Base-by-base conservation (phyloP, 2,113 vertebrate species). In the Uria lomvia region DNA sequence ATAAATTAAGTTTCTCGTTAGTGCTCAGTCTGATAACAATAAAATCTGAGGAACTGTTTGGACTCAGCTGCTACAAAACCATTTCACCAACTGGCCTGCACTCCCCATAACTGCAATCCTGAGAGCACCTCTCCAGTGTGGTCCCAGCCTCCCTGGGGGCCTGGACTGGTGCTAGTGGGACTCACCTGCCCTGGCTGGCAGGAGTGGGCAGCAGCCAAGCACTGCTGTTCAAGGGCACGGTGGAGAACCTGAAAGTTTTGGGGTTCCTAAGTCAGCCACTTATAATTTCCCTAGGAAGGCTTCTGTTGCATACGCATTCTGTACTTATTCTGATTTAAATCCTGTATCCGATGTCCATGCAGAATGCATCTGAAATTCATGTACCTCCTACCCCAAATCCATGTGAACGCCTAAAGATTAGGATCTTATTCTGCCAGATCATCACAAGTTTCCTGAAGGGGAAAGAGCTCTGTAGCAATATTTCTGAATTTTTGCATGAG, bases 51-150 rank as follows among this genome's bases (percentile, higher is more conserved):
- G 62, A 75, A 23, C 3, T 6, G 3, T 53, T 42, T 83, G 62
- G 40, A 38, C 45, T 71, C 55, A 66, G 60, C 36, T 5, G 3
- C 65, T n/a, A 66, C 60, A 82, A 70, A 65, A 8, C 43, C 67
- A 10, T n/a, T n/a, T 34, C 15, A 16, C 32, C 15, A 12, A 9
- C 32, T 47, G 43, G 23, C 43, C 16, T 1, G 15, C 18, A 9
- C 38, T 72, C 8, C 47, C 6, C 3, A 0, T 4, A 22, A 42
- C 12, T 2, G 5, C 79, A 15, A 6, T 9, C 23, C 24, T 60
- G 34, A 26, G 45, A 78, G 11, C 49, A 65, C 3, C 29, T 68
- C 47, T 21, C 8, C 30, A 66, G 47, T 2, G 1, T 20, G 4
- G 0, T 58, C 15, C 42, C 42, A 53, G 40, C 14, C 26, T 21